Base-by-base conservation (phyloP, 2,888 invertebrate species). In the Eupithecia pulchellata region DNA sequence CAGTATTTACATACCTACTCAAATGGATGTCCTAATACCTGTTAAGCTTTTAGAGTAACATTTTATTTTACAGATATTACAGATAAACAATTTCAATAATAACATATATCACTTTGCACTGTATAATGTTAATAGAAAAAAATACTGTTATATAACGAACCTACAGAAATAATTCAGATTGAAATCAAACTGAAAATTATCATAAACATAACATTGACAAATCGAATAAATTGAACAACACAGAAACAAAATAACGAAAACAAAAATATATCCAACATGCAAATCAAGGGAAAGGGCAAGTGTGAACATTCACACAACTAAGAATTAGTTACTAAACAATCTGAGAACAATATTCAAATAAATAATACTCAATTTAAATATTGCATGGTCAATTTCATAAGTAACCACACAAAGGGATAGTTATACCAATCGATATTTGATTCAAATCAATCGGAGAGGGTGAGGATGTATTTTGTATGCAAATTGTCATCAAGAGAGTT, bases 371-470 rank as follows among this genome's bases (percentile, higher is more conserved):
- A 78, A 84, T 87, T 88, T 86, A 79, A 88, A 91, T 90, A 88
- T 81, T 86, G 84, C 87, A 89, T 84, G 92, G 92, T 92, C 92
- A 92, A 92, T 92, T 92, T 89, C 87, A 86, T 82, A 84, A 81
- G 85, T 84, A 86, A 90, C 89, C 88, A 81, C 86, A 87, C 76
- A 79, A 78, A 82, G 79, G 80, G 77, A 78, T 77, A 69, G 74
- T 79, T 81, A 83, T 81, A 79, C 75, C 80, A 81, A 90, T 90
- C 78, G 88, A 82, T 85, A 85, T 88, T 89, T 85, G 77, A 91
- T 91, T 91, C 86, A 91, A 91, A 91, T 90, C 74, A 75, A 66
- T 64, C 65, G 60, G 29, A 65, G 68, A 65, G 67, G 57, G 36
- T 29, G 20, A 17, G 39, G 34, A 8, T 13, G 66, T 42, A 64